Evolutionary conservation across 2,113 vertebrate genomes (phyloP), one percentile per base, ranked within the genome.

Genomic region (Mus musculus): DNA sequence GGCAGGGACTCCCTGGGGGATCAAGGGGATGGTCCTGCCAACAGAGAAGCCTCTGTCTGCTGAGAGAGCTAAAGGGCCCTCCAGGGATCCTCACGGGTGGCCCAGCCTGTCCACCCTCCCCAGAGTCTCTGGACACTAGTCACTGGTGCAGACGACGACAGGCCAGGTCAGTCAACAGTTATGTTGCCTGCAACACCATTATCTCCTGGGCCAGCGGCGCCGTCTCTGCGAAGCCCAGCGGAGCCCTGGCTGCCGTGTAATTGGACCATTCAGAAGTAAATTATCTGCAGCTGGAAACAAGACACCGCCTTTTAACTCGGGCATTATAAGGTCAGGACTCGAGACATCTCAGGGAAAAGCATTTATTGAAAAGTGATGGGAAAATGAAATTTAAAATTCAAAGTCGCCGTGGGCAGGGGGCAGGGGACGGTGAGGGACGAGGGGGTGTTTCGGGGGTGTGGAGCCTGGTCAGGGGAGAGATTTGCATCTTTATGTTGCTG

Each of bases 401-500:
- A 84, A 89, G 94, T 59, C 72, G 82, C 95, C 54, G 24, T 65
- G 90, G 72, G 77, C 54, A n/a, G 46, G 65, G 90, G 72, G 77
- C 54, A n/a, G 46, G 65, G 63, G 19, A 7, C 1, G 46, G 65
- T 33, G 46, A 54, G 26, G 86, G 97, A 91, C 19, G 82, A 59
- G 54, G 96, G 67, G 78, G 95, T 19, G 91, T 46, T 94, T 22
- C 56, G 7, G 30, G 30, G 93, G 87, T 73, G 96, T 95, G n/a
- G 94, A 95, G 71, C 86, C 89, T 84, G 96, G 97, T 93, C 96
- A 87, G 96, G 73, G 88, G 95, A 13, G 69, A 92, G 93, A 98
- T 98, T 97, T 98, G 97, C 98, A 98, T 98, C 95, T 98, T 98
- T 97, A 97, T 98, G 98, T 98, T 97, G 96, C 97, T 97, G 97